Base-by-base conservation (phyloP, 2,888 invertebrate species). In the Pammene aurita region DNA sequence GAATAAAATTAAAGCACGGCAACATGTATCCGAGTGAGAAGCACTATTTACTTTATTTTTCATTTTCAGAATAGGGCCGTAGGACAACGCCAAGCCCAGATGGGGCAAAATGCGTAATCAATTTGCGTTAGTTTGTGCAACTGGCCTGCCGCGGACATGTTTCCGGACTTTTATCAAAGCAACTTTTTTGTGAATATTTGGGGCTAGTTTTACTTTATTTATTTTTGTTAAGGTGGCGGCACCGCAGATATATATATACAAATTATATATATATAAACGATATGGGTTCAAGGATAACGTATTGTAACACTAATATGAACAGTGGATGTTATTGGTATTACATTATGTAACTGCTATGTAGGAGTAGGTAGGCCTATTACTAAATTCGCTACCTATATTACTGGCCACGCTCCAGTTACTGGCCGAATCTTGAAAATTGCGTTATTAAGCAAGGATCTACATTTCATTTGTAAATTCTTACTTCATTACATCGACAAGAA, bases 51-150 rank as follows among this genome's bases (percentile, higher is more conserved):
- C 42, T 46, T 14, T 14, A 4, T 46, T 46, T 46, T 46, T 42
- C 13, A 11, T 46, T 46, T 46, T 42, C 13, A 11, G 11, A 42
- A 42, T 42, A 42, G 11, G 11, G 42, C 9, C 11, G 11, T 13
- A 9, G 42, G 42, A 42, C 42, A 2, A 38, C 38, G 10, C 42
- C 13, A 13, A 11, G 75, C 75, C 74, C 73, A 72, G 69, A 71
- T 74, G 74, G 77, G 80, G 80, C 80, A 81, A 81, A 83, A 84
- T 84, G 82, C 84, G 84, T 83, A 81, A 85, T 80, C 79, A 81
- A 83, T 82, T 77, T 72, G 72, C 72, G 76, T 61, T 70, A 55
- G 70, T 48, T 66, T 61, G 66, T 60, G 54, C 34, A 58, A 57
- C 57, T 35, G 42, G 60, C 57, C 61, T 68, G 67, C 48, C 14